Evolutionary conservation across 2,888 invertebrate genomes (phyloP).

Genomic region (Eupeodes luniger): DNA sequence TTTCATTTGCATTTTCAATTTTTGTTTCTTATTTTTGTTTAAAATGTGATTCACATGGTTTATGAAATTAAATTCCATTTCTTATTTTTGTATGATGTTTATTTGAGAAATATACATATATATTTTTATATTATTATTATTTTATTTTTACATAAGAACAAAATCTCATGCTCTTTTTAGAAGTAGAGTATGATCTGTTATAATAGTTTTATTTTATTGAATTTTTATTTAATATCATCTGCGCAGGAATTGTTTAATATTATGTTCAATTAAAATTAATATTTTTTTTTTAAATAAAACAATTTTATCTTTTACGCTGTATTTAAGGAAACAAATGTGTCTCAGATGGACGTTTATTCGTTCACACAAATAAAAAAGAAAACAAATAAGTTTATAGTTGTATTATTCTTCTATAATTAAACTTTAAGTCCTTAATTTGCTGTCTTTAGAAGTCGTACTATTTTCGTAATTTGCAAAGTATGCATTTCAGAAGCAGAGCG

Average conservation of each 20-base stretch:
- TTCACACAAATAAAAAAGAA: slow-evolving; percentile 16
- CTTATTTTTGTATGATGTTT: slow-evolving; percentile 49
- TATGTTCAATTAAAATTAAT: slow-evolving; percentile 33
- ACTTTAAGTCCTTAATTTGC: no score
- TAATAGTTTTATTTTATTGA: slow-evolving; percentile 62
- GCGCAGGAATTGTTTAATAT: slow-evolving; percentile 40
- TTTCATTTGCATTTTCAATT: slow-evolving; percentile 54
- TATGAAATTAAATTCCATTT: slow-evolving; percentile 55
- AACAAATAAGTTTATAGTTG: not conserved
- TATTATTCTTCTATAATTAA: not conserved
- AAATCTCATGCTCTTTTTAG: slow-evolving; percentile 25
- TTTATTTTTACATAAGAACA: slow-evolving; percentile 30
- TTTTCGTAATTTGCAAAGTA: no score
- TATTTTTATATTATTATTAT: slow-evolving; percentile 52
- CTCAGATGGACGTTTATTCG: not conserved
- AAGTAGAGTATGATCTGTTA: slow-evolving; percentile 59
- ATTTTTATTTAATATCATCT: slow-evolving; percentile 33
- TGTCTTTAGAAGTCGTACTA: no score
- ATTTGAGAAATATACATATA: slow-evolving; percentile 50
- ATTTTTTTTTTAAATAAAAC: slow-evolving; percentile 44
- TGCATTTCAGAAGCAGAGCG: no score
- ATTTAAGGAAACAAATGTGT: slow-evolving; percentile 1
- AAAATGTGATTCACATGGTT: slow-evolving; percentile 50
- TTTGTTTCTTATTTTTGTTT: not conserved
- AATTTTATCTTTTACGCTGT: slow-evolving; percentile 12